Conservation (phyloP, 2,113 vertebrate genomes). For the Bagarius yarrelli region DNA sequence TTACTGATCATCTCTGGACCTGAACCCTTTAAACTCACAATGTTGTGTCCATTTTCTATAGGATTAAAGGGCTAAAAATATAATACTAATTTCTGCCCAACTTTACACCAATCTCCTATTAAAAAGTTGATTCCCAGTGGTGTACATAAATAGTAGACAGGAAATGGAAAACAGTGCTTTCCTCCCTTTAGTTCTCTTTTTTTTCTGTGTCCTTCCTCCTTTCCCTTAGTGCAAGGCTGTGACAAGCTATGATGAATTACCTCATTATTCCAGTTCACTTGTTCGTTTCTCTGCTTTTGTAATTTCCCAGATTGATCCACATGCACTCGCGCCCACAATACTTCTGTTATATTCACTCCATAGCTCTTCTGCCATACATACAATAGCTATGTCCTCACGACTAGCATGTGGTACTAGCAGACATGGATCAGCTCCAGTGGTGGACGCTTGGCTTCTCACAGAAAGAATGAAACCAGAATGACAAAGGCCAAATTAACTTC, state of each 20-base stretch:
- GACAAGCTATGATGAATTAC: conserved; percentile 59
- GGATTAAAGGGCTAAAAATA: conserved; percentile 1
- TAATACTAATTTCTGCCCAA: not conserved
- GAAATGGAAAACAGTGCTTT: conserved; percentile 15
- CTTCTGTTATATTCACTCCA: conserved; percentile 49
- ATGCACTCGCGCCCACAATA: conserved; percentile 47
- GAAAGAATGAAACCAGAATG: conserved; percentile 14
- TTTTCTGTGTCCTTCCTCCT: conserved; percentile 42
- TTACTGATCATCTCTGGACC: not conserved
- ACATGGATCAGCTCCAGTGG: conserved; percentile 32
- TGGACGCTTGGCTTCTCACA: conserved; percentile 13
- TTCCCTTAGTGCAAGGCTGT: conserved; percentile 43
- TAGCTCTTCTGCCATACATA: conserved; percentile 37
- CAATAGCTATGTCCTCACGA: conserved; percentile 33
- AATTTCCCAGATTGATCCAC: conserved; percentile 55
- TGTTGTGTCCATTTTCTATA: not conserved
- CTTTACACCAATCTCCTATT: conserved; percentile 13
- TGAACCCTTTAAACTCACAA: not conserved
- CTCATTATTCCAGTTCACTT: conserved; percentile 57
- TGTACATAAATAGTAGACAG: conserved; percentile 30
- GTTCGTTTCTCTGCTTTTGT: conserved; percentile 53
- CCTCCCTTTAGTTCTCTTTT: conserved; percentile 21
- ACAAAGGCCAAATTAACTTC: conserved; percentile 48
- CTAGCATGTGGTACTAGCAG: conserved; percentile 16
- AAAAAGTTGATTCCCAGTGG: conserved; percentile 22